Evolutionary conservation across 2,888 invertebrate species (phyloP).

Genomic region (Eristalis intricaria): DNA sequence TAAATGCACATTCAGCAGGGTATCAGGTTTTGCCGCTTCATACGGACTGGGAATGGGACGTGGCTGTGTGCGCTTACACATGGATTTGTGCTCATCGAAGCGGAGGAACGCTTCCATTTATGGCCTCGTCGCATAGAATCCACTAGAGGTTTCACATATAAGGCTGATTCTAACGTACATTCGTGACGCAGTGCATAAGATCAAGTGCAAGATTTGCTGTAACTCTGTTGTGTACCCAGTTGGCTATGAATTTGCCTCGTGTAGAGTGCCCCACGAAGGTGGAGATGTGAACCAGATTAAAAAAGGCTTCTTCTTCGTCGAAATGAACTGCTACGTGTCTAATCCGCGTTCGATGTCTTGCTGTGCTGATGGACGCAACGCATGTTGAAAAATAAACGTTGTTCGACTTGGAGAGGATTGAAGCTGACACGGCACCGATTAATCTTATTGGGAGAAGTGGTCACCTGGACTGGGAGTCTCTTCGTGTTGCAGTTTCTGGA

Average conservation of each 20-base stretch:
- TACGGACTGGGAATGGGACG: background rate
- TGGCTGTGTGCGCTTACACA: background rate
- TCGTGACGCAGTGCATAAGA: background rate
- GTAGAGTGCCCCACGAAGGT: background rate
- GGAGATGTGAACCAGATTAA: background rate
- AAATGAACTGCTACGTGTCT: background rate
- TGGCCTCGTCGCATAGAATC: constrained; percentile 17
- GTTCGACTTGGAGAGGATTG: background rate
- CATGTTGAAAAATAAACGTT: background rate
- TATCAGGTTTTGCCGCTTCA: constrained; percentile 19
- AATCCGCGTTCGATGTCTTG: background rate
- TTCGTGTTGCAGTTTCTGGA: background rate
- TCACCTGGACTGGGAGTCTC: background rate
- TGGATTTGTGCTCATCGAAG: background rate
- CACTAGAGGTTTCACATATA: constrained; percentile 16
- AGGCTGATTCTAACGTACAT: background rate
- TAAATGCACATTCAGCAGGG: constrained; percentile 26
- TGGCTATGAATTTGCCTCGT: background rate
- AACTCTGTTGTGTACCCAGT: background rate
- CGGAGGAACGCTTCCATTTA: constrained; percentile 23
- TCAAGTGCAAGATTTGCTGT: background rate
- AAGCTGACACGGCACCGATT: background rate
- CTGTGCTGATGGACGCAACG: background rate
- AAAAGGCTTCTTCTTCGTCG: background rate
- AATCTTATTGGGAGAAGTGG: background rate